These are phyloP conservation scores for Archaeoteleia sp. DNA, from an alignment of 2,888 invertebrate genomes.

Conservation along the genomic window DNA sequence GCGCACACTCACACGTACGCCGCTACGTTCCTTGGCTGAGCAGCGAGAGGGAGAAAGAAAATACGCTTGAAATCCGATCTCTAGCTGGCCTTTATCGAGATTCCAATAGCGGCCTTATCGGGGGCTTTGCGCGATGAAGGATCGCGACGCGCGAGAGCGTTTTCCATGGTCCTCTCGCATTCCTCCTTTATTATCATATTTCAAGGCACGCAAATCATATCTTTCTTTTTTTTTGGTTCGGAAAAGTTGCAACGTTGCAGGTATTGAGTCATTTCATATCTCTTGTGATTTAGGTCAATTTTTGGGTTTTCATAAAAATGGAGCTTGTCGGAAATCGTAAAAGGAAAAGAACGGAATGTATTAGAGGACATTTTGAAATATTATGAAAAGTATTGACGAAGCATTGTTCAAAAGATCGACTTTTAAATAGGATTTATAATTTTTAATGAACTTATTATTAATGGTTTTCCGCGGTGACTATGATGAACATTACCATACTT, in stretches of 20 bases:
- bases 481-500: too few relatives aligned
- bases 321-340: conserved; percentile 2
- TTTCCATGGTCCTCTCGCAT: conserved; percentile 66
- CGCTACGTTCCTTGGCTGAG: conserved; percentile 55
- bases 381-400: not conserved
- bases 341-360: not conserved
- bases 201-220: conserved; percentile 67
- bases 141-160: conserved; percentile 67
- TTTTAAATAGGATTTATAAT: too few relatives aligned
- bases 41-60: conserved; percentile 42
- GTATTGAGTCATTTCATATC: conserved; percentile 26
- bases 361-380: not conserved
- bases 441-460: too few relatives aligned
- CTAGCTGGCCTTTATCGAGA: conserved; percentile 69
- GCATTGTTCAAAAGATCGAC: too few relatives aligned
- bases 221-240: conserved; percentile 47
- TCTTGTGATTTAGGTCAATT: conserved; percentile 13
- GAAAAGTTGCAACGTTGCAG: conserved; percentile 37
- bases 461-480: too few relatives aligned
- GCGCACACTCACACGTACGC: conserved; percentile 43
- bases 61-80: conserved; percentile 71
- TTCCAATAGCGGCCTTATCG: conserved; percentile 74
- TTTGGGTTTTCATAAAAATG: conserved; percentile 7
- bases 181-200: conserved; percentile 73
- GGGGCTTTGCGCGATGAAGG: conserved; percentile 73